Evolutionary conservation across 2,113 vertebrate species (phyloP), one percentile per base, ranked within the genome.

Genomic region (Aphyosemion australe): DNA sequence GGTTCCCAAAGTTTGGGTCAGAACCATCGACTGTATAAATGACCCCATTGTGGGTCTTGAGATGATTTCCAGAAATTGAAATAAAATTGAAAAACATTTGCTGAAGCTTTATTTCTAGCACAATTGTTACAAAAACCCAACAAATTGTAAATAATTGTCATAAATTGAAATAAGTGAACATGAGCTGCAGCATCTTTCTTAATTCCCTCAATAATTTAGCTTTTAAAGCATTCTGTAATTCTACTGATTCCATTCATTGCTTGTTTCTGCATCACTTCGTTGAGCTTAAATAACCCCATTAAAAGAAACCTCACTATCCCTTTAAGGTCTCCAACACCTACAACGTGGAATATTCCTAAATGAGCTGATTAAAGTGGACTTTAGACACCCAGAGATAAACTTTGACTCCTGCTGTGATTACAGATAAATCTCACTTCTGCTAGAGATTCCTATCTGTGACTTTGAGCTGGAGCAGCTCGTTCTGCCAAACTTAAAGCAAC

Each of bases 301-400:
- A 1, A 7, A 32, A 61, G 39, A 32, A 34, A 3, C 39, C 5
- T 2, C 12, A 18, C 50, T 20, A 15, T 32, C 8, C n/a, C 41
- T 65, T 65, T 55, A 34, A 65, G 13, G 15, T 19, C 42, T 43
- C 49, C 39, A 12, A 11, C 13, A 48, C 69, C 49, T 69, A 47
- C 1, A 57, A 89, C 84, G 89, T 92, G 92, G 90, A 89, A 49
- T 82, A 52, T 71, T 50, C 80, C 84, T 84, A 39, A 87, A 68
- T 87, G 78, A 26, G 43, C 41, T 9, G 65, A 80, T 69, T 80
- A 83, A 88, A 82, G 84, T 78, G 82, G 82, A 89, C 81, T 87
- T 84, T 87, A 64, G 18, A 63, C 66, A 37, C 61, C 20, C 16
- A 20, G 39, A 51, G 56, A 61, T 87, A 87, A 87, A 71, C 86